phyloP scores from a whole-genome alignment of 2,797 vertebrate species.

The Danio choprae region DNA sequence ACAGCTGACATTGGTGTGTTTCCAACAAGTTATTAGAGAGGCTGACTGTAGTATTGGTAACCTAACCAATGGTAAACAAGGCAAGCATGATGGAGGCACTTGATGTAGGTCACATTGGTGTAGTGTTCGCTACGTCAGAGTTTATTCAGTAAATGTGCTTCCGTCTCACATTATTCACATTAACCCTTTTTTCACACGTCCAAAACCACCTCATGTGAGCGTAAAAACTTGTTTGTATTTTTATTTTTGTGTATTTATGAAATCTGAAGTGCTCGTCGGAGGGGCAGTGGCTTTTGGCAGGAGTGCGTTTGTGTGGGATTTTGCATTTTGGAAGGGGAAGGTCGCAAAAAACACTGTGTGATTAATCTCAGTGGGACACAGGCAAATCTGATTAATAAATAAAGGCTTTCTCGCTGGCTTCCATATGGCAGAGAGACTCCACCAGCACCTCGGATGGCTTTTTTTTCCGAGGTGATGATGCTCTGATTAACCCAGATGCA shows the following conservation, averaged over 20 bases:
- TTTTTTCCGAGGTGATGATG: slow-evolving; percentile 68
- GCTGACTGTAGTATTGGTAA: too few relatives aligned
- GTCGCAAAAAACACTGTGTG: slow-evolving; percentile 57
- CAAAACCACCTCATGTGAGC: too few relatives aligned
- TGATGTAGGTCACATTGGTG: too few relatives aligned
- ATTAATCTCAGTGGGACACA: slow-evolving; percentile 64
- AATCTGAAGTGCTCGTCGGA: slow-evolving; percentile 12
- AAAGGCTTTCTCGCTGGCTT: slow-evolving; percentile 66
- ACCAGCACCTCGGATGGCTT: slow-evolving; percentile 42
- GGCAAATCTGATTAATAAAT: slow-evolving; percentile 65
- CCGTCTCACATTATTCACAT: too few relatives aligned
- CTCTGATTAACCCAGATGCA: slow-evolving; percentile 63
- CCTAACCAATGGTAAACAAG: too few relatives aligned
- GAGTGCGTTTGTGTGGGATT: slow-evolving; percentile 7
- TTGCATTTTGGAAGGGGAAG: slow-evolving; percentile 39
- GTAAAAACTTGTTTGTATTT: too few relatives aligned
- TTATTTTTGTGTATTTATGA: slow-evolving; percentile 11
- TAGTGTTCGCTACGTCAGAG: too few relatives aligned
- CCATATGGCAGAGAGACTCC: slow-evolving; percentile 67
- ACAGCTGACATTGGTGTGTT: too few relatives aligned
- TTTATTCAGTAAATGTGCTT: too few relatives aligned
- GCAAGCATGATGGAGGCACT: too few relatives aligned
- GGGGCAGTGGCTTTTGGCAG: not conserved
- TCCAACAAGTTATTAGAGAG: too few relatives aligned
- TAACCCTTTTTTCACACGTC: too few relatives aligned